A percentile compares a stretch with the other conserved stretches of the same genome.
These are phyloP conservation scores for Trissolcus japonicus DNA, from an alignment of 2,888 invertebrate genomes.

Conservation along the genomic window DNA sequence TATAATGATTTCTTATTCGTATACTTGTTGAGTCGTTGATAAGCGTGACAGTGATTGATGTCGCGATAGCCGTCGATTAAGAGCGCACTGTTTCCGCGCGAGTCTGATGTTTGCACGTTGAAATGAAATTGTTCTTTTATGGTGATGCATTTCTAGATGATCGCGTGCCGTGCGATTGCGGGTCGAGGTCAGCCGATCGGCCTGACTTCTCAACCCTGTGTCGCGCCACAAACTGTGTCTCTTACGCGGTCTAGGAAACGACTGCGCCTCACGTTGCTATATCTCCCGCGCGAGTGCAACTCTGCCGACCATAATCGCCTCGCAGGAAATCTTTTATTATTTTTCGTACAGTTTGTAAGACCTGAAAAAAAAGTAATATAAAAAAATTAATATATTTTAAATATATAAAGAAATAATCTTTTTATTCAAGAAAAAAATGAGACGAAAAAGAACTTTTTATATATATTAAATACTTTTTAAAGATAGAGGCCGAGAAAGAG, in stretches of 20 bases:
- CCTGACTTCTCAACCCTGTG: conserved; percentile 69
- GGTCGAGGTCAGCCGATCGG: conserved; percentile 57
- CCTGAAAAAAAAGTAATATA: no score
- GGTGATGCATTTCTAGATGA: conserved; percentile 47
- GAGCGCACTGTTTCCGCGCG: conserved; percentile 25
- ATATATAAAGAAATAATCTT: no score
- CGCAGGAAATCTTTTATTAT: background rate
- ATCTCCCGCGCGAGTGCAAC: conserved; percentile 24
- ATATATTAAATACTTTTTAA: no score
- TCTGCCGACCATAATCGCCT: conserved; percentile 25
- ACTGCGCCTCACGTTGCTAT: conserved; percentile 54
- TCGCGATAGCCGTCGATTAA: conserved; percentile 32
- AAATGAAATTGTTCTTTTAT: conserved; percentile 43
- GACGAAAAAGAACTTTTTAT: no score
- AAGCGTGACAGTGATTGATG: conserved; percentile 6
- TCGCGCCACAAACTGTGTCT: conserved; percentile 68
- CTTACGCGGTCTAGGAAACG: conserved; percentile 62
- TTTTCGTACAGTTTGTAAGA: no score
- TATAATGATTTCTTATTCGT: background rate
- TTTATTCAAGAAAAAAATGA: no score
- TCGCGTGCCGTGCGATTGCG: conserved; percentile 44
- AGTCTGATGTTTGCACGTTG: conserved; percentile 19
- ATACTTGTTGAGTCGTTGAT: conserved; percentile 1
- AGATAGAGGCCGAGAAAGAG: no score
- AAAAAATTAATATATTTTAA: no score